phyloP scores from a whole-genome alignment of 2,888 invertebrate genomes.

The Imbricaverruca yamaguchii region DNA sequence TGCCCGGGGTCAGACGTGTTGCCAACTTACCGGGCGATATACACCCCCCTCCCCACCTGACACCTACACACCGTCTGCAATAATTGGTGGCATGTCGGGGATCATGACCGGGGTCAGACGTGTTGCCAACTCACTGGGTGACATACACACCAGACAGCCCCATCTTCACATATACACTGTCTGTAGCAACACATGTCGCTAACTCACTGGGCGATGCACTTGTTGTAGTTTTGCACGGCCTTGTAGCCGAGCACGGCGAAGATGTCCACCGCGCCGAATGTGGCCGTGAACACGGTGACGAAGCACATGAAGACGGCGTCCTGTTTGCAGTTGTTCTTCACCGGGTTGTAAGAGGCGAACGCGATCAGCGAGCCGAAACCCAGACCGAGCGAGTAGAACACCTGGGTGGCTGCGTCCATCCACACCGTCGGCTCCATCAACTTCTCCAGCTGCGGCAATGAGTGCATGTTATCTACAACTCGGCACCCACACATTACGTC shows the following conservation, averaged over 20 bases:
- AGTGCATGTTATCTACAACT: too few species aligned
- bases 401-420: constrained; percentile 94
- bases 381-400: constrained; percentile 90
- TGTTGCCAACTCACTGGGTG: too few species aligned
- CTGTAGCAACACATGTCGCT: neutral
- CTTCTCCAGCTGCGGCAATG: constrained; percentile 78
- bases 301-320: constrained; percentile 83
- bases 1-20: too few species aligned
- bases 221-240: constrained; percentile 80
- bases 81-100: too few species aligned
- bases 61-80: too few species aligned
- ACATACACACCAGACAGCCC: too few species aligned
- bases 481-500: too few species aligned
- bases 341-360: constrained; percentile 90
- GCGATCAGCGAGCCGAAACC: constrained; percentile 93
- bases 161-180: too few species aligned
- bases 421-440: constrained; percentile 80
- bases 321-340: constrained; percentile 87
- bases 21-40: too few species aligned
- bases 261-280: constrained; percentile 89
- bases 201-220: constrained; percentile 65
- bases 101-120: too few species aligned
- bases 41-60: too few species aligned
- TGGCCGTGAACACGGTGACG: constrained; percentile 88
- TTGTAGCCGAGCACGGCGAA: constrained; percentile 94